Evolutionary conservation across 2,113 vertebrate genomes (phyloP).

Genomic region (Sardina pilchardus): DNA sequence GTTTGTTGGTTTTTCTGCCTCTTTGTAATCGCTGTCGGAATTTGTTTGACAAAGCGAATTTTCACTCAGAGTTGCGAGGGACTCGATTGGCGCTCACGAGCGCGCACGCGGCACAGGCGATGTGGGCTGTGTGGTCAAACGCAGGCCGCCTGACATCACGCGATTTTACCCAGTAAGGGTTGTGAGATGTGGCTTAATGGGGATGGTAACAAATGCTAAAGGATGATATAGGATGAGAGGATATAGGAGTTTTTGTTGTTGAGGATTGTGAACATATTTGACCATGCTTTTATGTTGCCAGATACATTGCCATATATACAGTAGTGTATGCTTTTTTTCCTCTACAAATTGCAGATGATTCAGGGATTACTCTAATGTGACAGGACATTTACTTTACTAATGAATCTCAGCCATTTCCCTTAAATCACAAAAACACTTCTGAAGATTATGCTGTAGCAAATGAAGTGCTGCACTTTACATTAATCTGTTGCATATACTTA

Average conservation of each 20-base stretch:
- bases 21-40: conserved; percentile 33
- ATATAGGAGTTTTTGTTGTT: conserved; percentile 18
- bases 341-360: conserved; percentile 31
- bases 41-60: conserved; percentile 22
- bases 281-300: conserved; percentile 21
- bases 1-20: conserved; percentile 42
- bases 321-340: conserved; percentile 22
- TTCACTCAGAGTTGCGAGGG: not conserved
- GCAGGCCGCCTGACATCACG: not conserved
- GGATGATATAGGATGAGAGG: no score
- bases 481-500: conserved; percentile 53
- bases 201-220: conserved; percentile 19
- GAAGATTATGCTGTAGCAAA: conserved; percentile 48
- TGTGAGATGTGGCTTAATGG: not conserved
- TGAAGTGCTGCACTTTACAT: conserved; percentile 59
- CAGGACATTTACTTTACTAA: conserved; percentile 63
- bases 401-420: conserved; percentile 50
- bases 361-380: conserved; percentile 37
- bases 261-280: conserved; percentile 30
- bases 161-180: not conserved
- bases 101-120: not conserved
- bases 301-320: conserved; percentile 8
- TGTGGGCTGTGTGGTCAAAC: not conserved
- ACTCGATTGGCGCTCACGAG: conserved; percentile 18
- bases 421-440: conserved; percentile 41